Base-by-base conservation (phyloP, 2,113 vertebrate genomes). In the Dipodomys merriami region DNA sequence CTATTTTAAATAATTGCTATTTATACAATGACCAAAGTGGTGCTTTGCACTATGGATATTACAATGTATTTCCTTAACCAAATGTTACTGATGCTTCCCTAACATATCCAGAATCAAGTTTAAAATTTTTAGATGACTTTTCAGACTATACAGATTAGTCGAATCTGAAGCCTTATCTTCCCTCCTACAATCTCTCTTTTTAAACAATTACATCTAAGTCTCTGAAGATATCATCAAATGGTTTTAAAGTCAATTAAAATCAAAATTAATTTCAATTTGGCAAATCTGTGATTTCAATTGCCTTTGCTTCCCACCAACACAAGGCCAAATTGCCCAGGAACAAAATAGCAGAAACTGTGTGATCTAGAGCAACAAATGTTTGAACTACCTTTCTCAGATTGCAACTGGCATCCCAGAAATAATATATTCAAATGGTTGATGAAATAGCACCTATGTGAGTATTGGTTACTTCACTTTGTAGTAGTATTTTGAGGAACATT, bases 81-180 rank as follows among this genome's bases (percentile, higher is more conserved):
- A 85, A 86, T 0, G 64, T 39, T 8, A 23, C 0, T 33, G 10
- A 62, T 83, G 64, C 18, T 62, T 82, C 29, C 3, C 16, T 78
- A 64, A 35, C 35, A 53, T 74, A 53, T 74, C 86, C n/a, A 60
- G 16, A 85, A 86, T 68, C 60, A 84, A 93, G 69, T 65, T 93
- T 64, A 79, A 74, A 79, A 64, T 62, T 7, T 39, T 87, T 35
- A 35, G 2, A 46, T 35, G 7, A 68, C 69, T 78, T 90, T 69
- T 74, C 79, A 86, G 6, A 83, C 2, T 27, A 71, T 62, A 83
- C 13, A 90, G 49, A 76, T 85, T 73, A 33, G 60, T 53, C 27
- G 6, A 88, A 67, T 15, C 18, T 39, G 57, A 11, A 77, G 29
- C 27, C 7, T 30, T 60, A 33, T 12, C n/a, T 80, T 79, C 80